Base-by-base conservation (phyloP, 2,113 vertebrate species). In the Forbesichthys papilliferus region DNA sequence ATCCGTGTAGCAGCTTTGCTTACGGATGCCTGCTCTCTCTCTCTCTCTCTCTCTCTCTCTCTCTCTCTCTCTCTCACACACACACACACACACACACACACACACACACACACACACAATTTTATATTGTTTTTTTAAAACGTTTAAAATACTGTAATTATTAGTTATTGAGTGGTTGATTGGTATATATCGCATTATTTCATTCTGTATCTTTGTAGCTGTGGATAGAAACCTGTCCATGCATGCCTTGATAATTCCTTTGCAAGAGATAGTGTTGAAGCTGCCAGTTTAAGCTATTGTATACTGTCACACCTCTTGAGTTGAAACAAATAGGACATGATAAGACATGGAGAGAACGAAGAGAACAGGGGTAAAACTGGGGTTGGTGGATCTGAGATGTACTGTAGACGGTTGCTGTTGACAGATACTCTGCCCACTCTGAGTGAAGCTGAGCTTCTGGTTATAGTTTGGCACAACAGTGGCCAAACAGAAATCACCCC, bases 381-480 rank as follows among this genome's bases (percentile, higher is more conserved):
- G n/a, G 18, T 16, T 58, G 14, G 1, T 6, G 48, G n/a, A 16
- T n/a, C 11, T 54, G 18, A 14, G 5, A 14, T 63, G 12, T 62
- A 11, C 64, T 62, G 61, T 57, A 62, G 3, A 11, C n/a, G 1
- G 20, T 20, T 20, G 20, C 20, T 20, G 20, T 20, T 34, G 68
- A 12, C 59, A 46, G 11, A 20, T n/a, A 46, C 59, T 9, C 34
- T 60, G 27, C 33, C 3, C 48, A 20, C 52, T 18, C 56, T 55
- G 20, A 20, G 20, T 20, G 20, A 20, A 20, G 20, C 8, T 60
- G 10, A 69, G 71, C 74, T 84, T 80, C 72, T 78, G 77, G 74
- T 11, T 64, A 61, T 66, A 76, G 55, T 64, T 77, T 52, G 59
- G 66, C 63, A 46, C 53, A 14, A 9, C 53, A 18, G 18, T 13